phyloP scores from a whole-genome alignment of 92 coral and sea anemone genomes.

The Hydrozoanthus gracilis region DNA sequence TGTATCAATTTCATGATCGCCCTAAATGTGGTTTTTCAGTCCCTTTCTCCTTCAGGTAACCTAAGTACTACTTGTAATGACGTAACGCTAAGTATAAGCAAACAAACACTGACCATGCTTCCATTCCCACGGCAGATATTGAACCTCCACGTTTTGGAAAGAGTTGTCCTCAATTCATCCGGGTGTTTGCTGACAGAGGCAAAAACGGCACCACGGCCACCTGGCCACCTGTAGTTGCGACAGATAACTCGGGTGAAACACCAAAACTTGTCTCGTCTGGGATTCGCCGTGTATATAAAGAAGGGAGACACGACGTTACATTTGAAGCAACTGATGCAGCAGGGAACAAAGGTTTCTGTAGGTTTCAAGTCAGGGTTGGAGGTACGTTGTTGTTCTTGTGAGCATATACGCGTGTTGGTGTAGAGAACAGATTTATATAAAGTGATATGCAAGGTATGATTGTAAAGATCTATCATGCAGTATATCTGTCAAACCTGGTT shows the following conservation, averaged over 20 bases:
- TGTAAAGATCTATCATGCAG: too few species aligned
- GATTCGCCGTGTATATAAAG: conserved; percentile 20
- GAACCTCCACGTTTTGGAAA: neutral
- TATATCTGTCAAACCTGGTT: too few species aligned
- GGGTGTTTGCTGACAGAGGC: conserved; percentile 53
- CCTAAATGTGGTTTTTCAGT: too few species aligned
- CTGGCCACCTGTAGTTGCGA: conserved; percentile 63
- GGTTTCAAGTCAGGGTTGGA: conserved; percentile 53
- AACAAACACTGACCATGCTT: neutral
- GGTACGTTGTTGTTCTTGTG: too few species aligned
- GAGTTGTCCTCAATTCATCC: neutral
- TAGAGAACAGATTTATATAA: too few species aligned
- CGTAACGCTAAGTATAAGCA: too few species aligned
- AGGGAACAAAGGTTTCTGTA: conserved; percentile 51
- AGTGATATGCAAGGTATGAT: too few species aligned
- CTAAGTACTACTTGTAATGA: too few species aligned
- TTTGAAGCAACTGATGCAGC: conserved; percentile 76
- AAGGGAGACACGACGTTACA: conserved; percentile 55
- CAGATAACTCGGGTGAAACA: conserved; percentile 69
- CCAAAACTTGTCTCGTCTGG: conserved; percentile 46
- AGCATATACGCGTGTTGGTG: too few species aligned
- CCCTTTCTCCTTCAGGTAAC: too few species aligned
- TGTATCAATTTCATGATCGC: too few species aligned
- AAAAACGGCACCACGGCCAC: conserved; percentile 46
- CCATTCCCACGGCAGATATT: neutral